Evolutionary conservation across 2,888 invertebrate species (phyloP).

Genomic region (Apantesis nais): DNA sequence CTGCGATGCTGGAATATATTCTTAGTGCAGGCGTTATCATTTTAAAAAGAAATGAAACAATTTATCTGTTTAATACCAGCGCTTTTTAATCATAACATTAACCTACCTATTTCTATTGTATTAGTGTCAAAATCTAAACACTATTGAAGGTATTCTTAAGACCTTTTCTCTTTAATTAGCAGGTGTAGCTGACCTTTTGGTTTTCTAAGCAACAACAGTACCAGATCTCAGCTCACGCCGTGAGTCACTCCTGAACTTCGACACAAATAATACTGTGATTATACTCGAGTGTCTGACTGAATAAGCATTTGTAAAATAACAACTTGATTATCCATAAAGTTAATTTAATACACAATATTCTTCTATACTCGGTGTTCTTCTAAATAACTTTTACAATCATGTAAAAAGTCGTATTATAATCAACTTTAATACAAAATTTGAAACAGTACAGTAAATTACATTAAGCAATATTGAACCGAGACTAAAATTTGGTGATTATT

Average conservation of each 20-base stretch:
- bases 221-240: background rate
- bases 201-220: slow-evolving; percentile 3
- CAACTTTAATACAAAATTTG: no score
- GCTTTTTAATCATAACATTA: no score
- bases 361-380: no score
- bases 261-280: slow-evolving; percentile 10
- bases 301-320: background rate
- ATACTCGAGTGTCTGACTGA: background rate
- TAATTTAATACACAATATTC: background rate
- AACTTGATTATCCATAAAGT: background rate
- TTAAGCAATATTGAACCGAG: no score
- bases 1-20: no score
- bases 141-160: background rate
- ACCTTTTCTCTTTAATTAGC: background rate
- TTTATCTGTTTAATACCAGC: no score
- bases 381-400: no score
- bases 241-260: slow-evolving; percentile 7
- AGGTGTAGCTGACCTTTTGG: background rate
- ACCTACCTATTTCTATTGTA: background rate
- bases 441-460: no score
- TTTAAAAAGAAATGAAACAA: no score
- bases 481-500: no score
- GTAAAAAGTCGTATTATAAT: no score
- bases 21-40: no score
- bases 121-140: background rate